Percentiles rank a stretch among this genome's conserved stretches.
phyloP scores from a whole-genome alignment of 1,140 invertebrate species.

The Telenomus remus region DNA sequence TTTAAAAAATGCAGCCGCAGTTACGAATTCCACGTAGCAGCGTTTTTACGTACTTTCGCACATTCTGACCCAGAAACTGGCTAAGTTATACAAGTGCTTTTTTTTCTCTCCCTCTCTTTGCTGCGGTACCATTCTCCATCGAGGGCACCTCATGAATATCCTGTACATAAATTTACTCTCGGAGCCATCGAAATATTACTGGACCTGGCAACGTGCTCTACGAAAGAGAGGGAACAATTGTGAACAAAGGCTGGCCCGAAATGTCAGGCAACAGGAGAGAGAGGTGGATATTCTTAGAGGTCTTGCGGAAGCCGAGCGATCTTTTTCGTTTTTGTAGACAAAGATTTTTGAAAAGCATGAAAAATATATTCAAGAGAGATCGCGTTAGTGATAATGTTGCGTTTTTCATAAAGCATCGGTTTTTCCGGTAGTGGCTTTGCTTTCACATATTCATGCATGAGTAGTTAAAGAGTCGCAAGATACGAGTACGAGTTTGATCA shows the following conservation, averaged over 20 bases:
- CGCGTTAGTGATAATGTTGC: no score
- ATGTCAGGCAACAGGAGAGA: slow-evolving; percentile 33
- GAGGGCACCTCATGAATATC: slow-evolving; percentile 57
- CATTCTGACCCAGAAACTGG: slow-evolving; percentile 41
- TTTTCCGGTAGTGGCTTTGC: no score
- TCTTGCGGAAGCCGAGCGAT: slow-evolving; percentile 19
- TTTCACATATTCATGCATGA: no score
- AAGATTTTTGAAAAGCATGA: slow-evolving; percentile 15
- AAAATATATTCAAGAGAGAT: no score
- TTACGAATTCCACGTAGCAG: slow-evolving; percentile 36
- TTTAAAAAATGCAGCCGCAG: slow-evolving; percentile 16
- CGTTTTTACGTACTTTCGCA: slow-evolving; percentile 39
- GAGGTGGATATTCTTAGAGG: slow-evolving; percentile 43
- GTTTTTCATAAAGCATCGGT: no score
- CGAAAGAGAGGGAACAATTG: slow-evolving; percentile 43
- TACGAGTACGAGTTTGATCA: no score
- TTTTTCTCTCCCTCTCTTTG: slow-evolving; percentile 37
- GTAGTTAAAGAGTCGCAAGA: no score
- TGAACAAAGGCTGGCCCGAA: slow-evolving; percentile 48
- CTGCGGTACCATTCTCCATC: slow-evolving; percentile 50
- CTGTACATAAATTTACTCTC: slow-evolving; percentile 59
- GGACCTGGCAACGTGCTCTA: slow-evolving; percentile 40
- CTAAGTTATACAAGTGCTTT: slow-evolving; percentile 50
- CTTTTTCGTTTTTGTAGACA: slow-evolving; percentile 27
- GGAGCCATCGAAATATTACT: slow-evolving; percentile 60